These are phyloP conservation scores for Tinea pellionella DNA, from an alignment of 2,888 invertebrate species.

Conservation along the genomic window DNA sequence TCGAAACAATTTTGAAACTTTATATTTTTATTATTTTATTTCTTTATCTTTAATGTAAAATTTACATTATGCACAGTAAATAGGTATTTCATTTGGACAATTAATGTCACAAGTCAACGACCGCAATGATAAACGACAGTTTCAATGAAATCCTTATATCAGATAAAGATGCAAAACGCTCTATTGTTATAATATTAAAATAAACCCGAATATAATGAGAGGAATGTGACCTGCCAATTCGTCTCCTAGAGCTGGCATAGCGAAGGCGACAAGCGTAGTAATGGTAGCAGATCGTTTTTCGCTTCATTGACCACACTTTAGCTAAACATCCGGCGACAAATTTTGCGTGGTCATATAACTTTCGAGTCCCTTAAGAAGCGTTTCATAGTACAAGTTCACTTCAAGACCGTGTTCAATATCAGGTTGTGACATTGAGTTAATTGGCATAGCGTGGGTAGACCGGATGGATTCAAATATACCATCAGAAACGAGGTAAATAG, in stretches of 20 bases:
- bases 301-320: too few relatives aligned
- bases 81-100: background rate
- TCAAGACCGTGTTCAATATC: background rate
- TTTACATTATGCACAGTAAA: background rate
- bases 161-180: background rate
- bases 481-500: constrained; percentile 1
- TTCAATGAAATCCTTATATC: background rate
- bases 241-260: too few relatives aligned
- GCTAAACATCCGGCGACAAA: too few relatives aligned
- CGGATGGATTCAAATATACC: constrained; percentile 7
- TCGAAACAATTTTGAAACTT: background rate
- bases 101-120: background rate
- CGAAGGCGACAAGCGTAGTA: too few relatives aligned
- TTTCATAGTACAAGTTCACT: background rate
- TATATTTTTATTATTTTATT: background rate
- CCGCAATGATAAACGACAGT: background rate
- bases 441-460: background rate
- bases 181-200: too few relatives aligned
- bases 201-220: too few relatives aligned
- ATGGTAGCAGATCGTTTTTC: too few relatives aligned
- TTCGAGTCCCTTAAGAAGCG: too few relatives aligned
- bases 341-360: too few relatives aligned
- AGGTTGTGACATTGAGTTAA: constrained; percentile 4
- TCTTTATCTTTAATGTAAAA: background rate
- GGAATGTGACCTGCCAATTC: too few relatives aligned